Percentiles rank a stretch among this genome's conserved stretches.
These are phyloP conservation scores for Fragum sueziense DNA, from an alignment of 2,888 invertebrate genomes.

Conservation along the genomic window DNA sequence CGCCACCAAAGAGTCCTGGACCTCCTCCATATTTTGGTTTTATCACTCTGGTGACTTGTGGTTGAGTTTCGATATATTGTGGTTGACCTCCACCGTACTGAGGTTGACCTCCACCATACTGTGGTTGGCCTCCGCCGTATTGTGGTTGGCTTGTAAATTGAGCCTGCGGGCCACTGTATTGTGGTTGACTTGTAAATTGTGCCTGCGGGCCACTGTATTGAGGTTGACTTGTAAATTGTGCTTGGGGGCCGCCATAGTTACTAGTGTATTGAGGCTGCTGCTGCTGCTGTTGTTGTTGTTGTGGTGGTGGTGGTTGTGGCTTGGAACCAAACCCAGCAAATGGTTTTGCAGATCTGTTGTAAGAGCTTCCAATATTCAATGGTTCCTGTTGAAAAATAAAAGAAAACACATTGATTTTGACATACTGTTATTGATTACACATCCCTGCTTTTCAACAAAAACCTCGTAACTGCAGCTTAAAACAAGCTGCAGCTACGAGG, in stretches of 20 bases:
- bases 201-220: slow-evolving; percentile 10
- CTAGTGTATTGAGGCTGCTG: slow-evolving; percentile 13
- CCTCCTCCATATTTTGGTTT: slow-evolving; percentile 19
- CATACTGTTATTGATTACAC: no score
- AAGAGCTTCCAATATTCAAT: slow-evolving; percentile 91
- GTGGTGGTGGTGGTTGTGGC: slow-evolving; percentile 54
- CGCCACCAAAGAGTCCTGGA: background rate
- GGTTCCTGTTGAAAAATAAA: slow-evolving; percentile 81
- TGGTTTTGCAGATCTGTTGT: slow-evolving; percentile 94
- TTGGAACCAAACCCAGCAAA: slow-evolving; percentile 84
- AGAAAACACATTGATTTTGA: no score
- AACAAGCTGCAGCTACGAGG: no score
- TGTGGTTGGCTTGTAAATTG: background rate
- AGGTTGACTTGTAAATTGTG: slow-evolving; percentile 24
- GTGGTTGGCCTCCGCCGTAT: slow-evolving; percentile 1
- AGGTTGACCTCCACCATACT: slow-evolving; percentile 15
- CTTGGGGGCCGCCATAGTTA: background rate
- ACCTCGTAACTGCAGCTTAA: no score
- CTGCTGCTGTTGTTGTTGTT: slow-evolving; percentile 47
- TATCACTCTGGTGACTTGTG: background rate
- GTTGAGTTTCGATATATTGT: slow-evolving; percentile 1
- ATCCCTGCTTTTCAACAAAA: no score
- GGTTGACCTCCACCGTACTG: slow-evolving; percentile 8
- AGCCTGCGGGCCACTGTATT: slow-evolving; percentile 21
- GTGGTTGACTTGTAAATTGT: slow-evolving; percentile 10